Evolutionary conservation across 2,797 vertebrate genomes (phyloP), one percentile per base, ranked within the genome.

Genomic region (Neosalanx taihuensis): DNA sequence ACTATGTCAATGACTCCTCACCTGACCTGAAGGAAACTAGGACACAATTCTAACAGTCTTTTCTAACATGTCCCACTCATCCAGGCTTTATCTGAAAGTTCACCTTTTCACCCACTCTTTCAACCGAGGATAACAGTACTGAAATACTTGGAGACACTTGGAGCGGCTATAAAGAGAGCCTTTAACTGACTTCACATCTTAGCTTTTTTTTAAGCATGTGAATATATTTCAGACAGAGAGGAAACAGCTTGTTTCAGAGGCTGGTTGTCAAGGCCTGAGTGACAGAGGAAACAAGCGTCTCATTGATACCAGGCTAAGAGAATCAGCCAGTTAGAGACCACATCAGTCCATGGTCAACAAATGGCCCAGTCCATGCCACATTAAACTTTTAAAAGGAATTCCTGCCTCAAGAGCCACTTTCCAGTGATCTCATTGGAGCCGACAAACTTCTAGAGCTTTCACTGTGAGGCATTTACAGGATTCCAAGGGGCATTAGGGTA

Each of bases 371-470:
- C 82, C 88, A 75, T 68, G 81, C 81, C 88, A 87, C 59, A 72
- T 78, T 86, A 87, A 91, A 93, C 23, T 26, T 26, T 92, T 91
- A 92, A 86, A 84, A 89, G 83, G 90, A 91, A 91, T 90, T 87
- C 83, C 68, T 18, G 76, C 76, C 82, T 81, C 63, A 71, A 83
- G 79, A 87, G 81, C 86, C 77, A 83, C 82, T 89, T 91, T 87
- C 87, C 86, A 86, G 76, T 88, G 85, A 87, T 89, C 87, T 87
- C 86, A 86, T 68, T 73, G 80, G 61, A 79, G 81, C 80, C 67
- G 80, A 85, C 85, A 84, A 86, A 88, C 83, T 74, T 86, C 79
- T 57, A 82, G 51, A 35, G 86, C 86, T 88, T 88, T 89, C 86
- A 85, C 78, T 83, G 77, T 64, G 58, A 77, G 74, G 81, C 90